These are phyloP conservation scores for Furcifer pardalis DNA, from an alignment of 2,797 vertebrate genomes.

Conservation along the genomic window DNA sequence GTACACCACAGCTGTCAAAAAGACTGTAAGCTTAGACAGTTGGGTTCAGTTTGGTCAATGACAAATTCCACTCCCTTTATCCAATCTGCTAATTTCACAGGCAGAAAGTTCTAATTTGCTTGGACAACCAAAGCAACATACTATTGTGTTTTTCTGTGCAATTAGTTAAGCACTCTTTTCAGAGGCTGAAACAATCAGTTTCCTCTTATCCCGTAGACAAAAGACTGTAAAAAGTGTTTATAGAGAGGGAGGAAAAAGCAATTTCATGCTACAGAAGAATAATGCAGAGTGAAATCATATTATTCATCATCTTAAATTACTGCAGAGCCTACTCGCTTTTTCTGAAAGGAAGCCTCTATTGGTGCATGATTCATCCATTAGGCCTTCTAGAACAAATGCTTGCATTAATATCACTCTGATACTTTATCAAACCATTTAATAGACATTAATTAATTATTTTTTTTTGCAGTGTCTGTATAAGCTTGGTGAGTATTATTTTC, in stretches of 20 bases:
- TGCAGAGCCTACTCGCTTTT: neutral
- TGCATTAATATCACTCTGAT: neutral
- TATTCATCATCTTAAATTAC: constrained; percentile 14
- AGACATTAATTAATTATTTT: neutral
- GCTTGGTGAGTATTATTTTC: neutral
- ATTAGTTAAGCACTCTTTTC: constrained; percentile 21
- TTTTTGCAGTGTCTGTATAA: neutral
- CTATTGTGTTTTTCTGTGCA: constrained; percentile 21
- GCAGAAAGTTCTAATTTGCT: constrained; percentile 14
- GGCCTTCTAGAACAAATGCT: neutral
- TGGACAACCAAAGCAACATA: constrained; percentile 9
- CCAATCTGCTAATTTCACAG: constrained; percentile 9
- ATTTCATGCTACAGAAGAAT: constrained; percentile 39
- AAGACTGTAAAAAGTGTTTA: constrained; percentile 21
- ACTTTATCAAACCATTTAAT: neutral
- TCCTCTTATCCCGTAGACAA: constrained; percentile 38
- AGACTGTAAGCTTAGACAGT: neutral
- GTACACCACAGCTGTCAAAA: neutral
- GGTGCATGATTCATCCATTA: neutral
- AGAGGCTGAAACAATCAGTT: constrained; percentile 33
- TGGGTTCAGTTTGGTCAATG: constrained; percentile 7
- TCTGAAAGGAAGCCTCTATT: neutral
- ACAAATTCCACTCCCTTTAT: neutral
- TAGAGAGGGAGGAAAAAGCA: constrained; percentile 26
- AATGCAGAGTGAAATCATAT: constrained; percentile 20